Percentiles rank a stretch among this genome's conserved stretches.
These are phyloP conservation scores for Chlorocebus sabaeus DNA, from an alignment of 2,113 vertebrate species.

Conservation along the genomic window DNA sequence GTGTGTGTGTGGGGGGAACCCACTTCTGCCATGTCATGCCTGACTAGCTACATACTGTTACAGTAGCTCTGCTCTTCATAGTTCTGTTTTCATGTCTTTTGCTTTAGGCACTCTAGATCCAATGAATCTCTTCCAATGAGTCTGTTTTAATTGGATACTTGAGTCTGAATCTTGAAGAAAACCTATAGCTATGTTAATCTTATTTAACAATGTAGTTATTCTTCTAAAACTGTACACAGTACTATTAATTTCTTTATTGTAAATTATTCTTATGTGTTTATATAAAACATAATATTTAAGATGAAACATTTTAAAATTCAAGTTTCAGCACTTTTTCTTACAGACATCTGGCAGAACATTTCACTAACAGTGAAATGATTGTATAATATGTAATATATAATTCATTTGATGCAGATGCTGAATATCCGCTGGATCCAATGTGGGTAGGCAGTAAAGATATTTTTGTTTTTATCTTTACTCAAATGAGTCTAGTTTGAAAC, in stretches of 20 bases:
- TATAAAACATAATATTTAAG: background rate
- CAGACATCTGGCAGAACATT: background rate
- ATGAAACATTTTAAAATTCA: background rate
- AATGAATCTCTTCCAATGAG: background rate
- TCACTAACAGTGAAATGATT: background rate
- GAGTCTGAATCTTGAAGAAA: background rate
- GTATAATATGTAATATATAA: background rate
- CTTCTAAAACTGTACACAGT: background rate
- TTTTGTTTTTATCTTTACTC: background rate
- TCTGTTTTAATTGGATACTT: background rate
- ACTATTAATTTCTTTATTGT: background rate
- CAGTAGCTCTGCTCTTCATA: background rate
- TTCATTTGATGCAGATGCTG: background rate
- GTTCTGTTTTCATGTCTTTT: background rate
- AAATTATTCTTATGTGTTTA: background rate
- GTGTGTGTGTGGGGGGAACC: too few relatives aligned
- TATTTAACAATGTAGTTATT: background rate
- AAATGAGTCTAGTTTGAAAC: background rate
- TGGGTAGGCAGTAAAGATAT: background rate
- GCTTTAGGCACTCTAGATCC: background rate
- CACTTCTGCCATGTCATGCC: too few relatives aligned
- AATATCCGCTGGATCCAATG: background rate
- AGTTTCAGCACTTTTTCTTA: background rate
- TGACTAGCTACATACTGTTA: too few relatives aligned
- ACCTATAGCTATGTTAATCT: background rate